These are phyloP conservation scores for Hemichromis elongatus DNA, from an alignment of 2,113 vertebrate genomes.

Conservation along the genomic window DNA sequence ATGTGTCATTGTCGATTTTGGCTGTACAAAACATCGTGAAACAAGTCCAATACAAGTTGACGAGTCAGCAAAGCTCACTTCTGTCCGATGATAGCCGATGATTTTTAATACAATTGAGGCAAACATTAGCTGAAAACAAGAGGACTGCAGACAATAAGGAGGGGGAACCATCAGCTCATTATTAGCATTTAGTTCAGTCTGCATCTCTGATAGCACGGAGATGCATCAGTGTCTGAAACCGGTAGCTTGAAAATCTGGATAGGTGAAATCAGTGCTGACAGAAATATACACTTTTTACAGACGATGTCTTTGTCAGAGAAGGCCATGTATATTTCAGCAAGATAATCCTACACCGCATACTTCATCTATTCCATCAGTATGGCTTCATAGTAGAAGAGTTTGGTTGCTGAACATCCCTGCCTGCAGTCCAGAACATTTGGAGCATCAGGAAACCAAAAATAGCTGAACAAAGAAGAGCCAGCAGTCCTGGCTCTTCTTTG, in stretches of 20 bases:
- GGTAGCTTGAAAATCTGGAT: background rate
- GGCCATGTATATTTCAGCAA: background rate
- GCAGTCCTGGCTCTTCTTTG: no score
- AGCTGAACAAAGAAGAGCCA: background rate
- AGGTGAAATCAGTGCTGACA: background rate
- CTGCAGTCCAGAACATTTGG: background rate
- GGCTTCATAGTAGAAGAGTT: background rate
- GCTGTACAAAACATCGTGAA: background rate
- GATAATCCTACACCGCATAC: background rate
- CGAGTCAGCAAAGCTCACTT: no score
- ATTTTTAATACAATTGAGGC: background rate
- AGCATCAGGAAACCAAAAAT: background rate
- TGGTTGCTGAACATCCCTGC: background rate
- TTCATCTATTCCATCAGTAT: background rate
- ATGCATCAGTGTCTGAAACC: background rate
- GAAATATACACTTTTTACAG: background rate
- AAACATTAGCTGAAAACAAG: background rate
- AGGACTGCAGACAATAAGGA: background rate
- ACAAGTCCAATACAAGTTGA: no score
- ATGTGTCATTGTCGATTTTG: background rate
- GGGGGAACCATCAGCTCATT: background rate
- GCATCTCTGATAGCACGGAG: background rate
- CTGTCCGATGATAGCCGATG: no score
- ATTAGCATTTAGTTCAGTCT: background rate
- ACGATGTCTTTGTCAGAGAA: background rate